Percentiles rank a stretch among this genome's conserved stretches.
These are phyloP conservation scores for Mimas tiliae DNA, from an alignment of 2,888 invertebrate genomes.

Conservation along the genomic window DNA sequence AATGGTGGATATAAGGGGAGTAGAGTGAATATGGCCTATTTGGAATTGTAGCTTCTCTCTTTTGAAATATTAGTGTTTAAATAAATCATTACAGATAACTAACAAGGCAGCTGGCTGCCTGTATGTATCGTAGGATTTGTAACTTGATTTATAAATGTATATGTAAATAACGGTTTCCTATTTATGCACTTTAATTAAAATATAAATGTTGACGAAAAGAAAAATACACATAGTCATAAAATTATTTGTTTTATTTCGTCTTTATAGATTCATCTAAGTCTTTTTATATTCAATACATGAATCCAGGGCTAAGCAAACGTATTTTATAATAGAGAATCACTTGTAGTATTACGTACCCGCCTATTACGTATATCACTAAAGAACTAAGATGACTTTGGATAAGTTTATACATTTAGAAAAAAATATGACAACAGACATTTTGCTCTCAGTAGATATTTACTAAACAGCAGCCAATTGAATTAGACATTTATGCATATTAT, in stretches of 20 bases:
- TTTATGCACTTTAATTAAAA: slow-evolving; percentile 77
- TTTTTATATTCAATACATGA: background rate
- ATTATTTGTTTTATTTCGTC: slow-evolving; percentile 55
- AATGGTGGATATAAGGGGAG: background rate
- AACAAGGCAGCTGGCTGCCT: slow-evolving; percentile 50
- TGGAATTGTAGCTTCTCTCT: background rate
- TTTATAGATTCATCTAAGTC: background rate
- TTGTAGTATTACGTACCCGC: too few species aligned
- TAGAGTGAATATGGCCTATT: background rate
- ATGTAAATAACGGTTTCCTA: slow-evolving; percentile 79
- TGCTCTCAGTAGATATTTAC: too few species aligned
- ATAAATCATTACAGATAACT: slow-evolving; percentile 19
- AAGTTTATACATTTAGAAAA: too few species aligned
- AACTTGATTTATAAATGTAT: slow-evolving; percentile 46
- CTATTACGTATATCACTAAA: too few species aligned
- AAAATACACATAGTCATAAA: slow-evolving; percentile 68
- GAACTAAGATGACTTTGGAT: too few species aligned
- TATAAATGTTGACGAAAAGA: slow-evolving; percentile 60
- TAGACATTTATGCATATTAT: too few species aligned
- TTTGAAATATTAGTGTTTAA: slow-evolving; percentile 5
- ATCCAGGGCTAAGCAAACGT: background rate
- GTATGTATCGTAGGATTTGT: slow-evolving; percentile 37
- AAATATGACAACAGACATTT: too few species aligned
- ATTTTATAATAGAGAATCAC: too few species aligned
- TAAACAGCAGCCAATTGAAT: too few species aligned